A percentile compares a stretch with the other conserved stretches of the same genome.
phyloP scores from a whole-genome alignment of 2,797 vertebrate species.

The Sebastiscus albofasciatus region DNA sequence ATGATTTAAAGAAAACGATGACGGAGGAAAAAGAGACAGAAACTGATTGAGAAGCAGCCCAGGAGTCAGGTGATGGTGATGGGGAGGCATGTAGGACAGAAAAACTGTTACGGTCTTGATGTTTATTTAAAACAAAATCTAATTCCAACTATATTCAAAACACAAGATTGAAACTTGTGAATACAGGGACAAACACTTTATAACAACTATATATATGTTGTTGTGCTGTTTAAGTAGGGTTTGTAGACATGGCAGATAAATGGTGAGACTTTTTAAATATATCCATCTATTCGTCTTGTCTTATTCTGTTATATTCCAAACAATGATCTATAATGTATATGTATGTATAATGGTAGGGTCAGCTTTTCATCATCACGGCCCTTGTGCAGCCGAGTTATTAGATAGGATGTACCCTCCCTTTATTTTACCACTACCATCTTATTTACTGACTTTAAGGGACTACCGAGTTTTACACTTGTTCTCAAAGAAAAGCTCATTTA shows the following conservation, averaged over 20 bases:
- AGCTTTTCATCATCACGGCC: rapidly evolving
- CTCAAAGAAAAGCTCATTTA: too few species aligned
- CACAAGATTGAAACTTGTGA: neutral
- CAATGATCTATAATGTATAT: too few species aligned
- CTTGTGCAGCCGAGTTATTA: too few species aligned
- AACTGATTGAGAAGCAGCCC: too few species aligned
- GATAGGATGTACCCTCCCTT: neutral
- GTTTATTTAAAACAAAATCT: neutral
- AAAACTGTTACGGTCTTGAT: rapidly evolving
- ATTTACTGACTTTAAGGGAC: too few species aligned
- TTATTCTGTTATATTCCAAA: neutral
- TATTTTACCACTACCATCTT: too few species aligned
- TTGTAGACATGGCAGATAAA: neutral
- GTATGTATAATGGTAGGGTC: too few species aligned
- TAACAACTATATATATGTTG: too few species aligned
- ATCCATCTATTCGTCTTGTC: neutral
- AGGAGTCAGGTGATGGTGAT: too few species aligned
- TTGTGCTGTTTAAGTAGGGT: rapidly evolving
- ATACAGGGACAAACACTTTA: neutral
- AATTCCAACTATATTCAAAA: neutral
- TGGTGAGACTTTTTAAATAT: too few species aligned
- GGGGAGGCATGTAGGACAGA: neutral
- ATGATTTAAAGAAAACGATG: neutral
- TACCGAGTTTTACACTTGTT: neutral
- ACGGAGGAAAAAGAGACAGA: too few species aligned